Conservation (phyloP, 2,888 invertebrate genomes). For the Tetropium fuscum region DNA sequence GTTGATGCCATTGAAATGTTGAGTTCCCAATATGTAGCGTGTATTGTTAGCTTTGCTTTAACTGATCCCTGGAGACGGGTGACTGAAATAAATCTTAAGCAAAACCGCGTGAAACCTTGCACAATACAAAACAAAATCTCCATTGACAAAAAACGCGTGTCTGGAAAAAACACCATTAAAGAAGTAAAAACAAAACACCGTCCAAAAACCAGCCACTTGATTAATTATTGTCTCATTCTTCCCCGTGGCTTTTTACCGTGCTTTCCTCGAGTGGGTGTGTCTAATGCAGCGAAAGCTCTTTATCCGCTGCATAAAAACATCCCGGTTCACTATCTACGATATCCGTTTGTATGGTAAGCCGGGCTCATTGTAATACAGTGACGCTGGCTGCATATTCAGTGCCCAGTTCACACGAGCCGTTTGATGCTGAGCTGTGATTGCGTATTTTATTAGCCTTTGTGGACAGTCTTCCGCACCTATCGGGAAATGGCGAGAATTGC, state of each 20-base stretch:
- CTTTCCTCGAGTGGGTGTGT: background rate
- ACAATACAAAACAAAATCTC: too few relatives aligned
- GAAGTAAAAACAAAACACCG: background rate
- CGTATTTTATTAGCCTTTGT: constrained; percentile 34
- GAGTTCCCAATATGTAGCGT: too few relatives aligned
- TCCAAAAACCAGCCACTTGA: constrained; percentile 1
- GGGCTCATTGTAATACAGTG: constrained; percentile 45
- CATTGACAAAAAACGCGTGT: too few relatives aligned
- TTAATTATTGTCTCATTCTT: constrained; percentile 5
- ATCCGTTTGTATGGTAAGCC: constrained; percentile 43
- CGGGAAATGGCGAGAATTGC: constrained; percentile 18
- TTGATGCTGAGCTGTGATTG: constrained; percentile 34
- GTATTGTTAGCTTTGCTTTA: too few relatives aligned
- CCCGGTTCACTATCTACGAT: constrained; percentile 28
- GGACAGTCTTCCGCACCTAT: constrained; percentile 16
- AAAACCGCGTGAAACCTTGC: too few relatives aligned
- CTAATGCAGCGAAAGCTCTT: constrained; percentile 6
- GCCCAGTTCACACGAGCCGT: constrained; percentile 31
- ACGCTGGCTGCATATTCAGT: constrained; percentile 7
- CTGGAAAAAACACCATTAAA: too few relatives aligned
- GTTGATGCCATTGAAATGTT: too few relatives aligned
- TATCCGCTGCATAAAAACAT: constrained; percentile 36
- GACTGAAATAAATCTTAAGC: too few relatives aligned
- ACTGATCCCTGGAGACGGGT: too few relatives aligned
- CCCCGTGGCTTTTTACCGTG: constrained; percentile 1